phyloP scores from a whole-genome alignment of 2,797 vertebrate species.

The Sus cebifrons region DNA sequence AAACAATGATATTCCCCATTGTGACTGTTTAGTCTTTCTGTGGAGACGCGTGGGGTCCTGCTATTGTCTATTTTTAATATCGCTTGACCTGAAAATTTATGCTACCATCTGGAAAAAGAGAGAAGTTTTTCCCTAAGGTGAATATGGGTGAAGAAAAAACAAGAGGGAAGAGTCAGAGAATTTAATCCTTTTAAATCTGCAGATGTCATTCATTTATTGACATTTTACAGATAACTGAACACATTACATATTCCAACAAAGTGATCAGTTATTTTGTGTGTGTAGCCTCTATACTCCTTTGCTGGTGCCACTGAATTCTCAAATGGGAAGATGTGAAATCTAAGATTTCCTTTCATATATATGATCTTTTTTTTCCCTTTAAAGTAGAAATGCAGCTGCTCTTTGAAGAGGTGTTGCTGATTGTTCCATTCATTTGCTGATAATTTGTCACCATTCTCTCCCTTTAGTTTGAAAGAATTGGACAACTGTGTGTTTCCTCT shows the following conservation, averaged over 20 bases:
- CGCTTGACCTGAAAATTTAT: constrained; percentile 94
- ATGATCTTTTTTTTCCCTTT: background rate
- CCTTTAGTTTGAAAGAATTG: background rate
- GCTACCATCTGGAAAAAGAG: constrained; percentile 91
- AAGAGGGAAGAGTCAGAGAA: constrained; percentile 65
- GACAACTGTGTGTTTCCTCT: background rate
- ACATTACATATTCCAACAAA: background rate
- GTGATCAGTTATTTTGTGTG: background rate
- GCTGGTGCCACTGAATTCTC: background rate
- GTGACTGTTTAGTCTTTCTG: constrained; percentile 98
- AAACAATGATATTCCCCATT: constrained; percentile 96
- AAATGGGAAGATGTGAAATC: background rate
- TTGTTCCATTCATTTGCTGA: constrained; percentile 24
- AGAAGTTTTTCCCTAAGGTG: constrained; percentile 81
- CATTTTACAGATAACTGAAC: background rate
- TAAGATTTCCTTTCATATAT: background rate
- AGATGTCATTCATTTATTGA: constrained; percentile 74
- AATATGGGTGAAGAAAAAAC: constrained; percentile 78
- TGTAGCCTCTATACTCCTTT: accelerated
- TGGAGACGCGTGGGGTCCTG: constrained; percentile 90
- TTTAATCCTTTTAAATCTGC: constrained; percentile 79
- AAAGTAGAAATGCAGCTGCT: background rate
- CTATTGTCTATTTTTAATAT: constrained; percentile 96
- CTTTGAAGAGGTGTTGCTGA: background rate
- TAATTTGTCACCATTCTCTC: background rate